Evolutionary conservation across 2,888 invertebrate species (phyloP), one percentile per base, ranked within the genome.

Genomic region (Junonia oenone): DNA sequence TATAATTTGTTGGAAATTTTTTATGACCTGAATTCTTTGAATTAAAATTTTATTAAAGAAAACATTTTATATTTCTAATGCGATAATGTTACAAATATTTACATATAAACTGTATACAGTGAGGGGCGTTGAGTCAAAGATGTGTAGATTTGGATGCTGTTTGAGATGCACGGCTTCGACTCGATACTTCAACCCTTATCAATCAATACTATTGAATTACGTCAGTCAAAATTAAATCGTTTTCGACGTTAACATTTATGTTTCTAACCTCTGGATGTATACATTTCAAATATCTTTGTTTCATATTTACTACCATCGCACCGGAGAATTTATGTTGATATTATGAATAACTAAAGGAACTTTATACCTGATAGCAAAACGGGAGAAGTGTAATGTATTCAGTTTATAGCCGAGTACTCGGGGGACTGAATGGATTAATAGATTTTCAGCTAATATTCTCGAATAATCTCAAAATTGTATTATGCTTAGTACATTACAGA

Each of bases 151-250:
- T 27, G 31, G 19, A 17, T 1, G 35, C 9, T 54, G 38, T 27
- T 53, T 33, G 15, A 45, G 26, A 57, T 57, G 47, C 54, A 53
- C n/a, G 53, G 54, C 57, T 53, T 53, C 46, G 29, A 29, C 38
- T 53, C 22, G 13, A 26, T 26, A 38, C 38, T 43, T 43, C 19
- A 50, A 54, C 50, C 57, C 54, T 57, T 50, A 57, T 54, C 57
- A 54, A 40, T 26, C 13, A 47, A 49, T 22, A 54, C 49, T 54
- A 57, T 57, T 57, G 49, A 50, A 57, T 57, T 54, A 54, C 38
- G 54, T 54, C 54, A 54, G 46, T 54, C 57, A 57, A 52, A 54
- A 27, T 54, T 50, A 54, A 38, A 29, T 26, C n/a, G 40, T 45
- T 27, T 49, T 38, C 49, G 43, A 49, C 50, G 40, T 50, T 58